phyloP scores from a whole-genome alignment of 23 tunicate genomes.

The Ascidia mentula region DNA sequence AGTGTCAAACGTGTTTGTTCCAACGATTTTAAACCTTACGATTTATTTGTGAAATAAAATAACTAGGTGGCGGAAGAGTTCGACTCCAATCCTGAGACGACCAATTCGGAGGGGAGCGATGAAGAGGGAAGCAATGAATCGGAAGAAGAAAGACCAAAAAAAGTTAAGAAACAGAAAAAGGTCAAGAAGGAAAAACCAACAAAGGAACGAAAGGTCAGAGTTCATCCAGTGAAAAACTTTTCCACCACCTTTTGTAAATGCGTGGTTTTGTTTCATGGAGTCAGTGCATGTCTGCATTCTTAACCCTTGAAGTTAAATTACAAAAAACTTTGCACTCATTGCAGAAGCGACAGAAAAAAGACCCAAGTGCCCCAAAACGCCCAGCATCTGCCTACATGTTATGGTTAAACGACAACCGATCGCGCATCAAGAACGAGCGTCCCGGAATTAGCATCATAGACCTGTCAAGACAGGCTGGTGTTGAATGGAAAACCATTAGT shows the following conservation, averaged over 20 bases:
- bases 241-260: not conserved
- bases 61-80: conserved; percentile 81
- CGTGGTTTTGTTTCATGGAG: not conserved
- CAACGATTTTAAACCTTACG: too few relatives aligned
- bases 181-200: conserved; percentile 25
- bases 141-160: conserved; percentile 16
- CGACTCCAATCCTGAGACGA: conserved; percentile 67
- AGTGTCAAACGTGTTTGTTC: too few relatives aligned
- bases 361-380: conserved; percentile 86
- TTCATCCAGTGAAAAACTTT: not conserved
- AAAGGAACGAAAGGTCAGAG: conserved; percentile 19
- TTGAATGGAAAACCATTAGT: conserved; percentile 63
- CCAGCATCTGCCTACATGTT: conserved; percentile 73
- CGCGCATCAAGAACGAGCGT: conserved; percentile 52
- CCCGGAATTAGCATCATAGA: conserved; percentile 76
- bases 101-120: conserved; percentile 36
- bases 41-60: too few relatives aligned
- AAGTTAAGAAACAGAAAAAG: conserved; percentile 28
- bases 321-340: not conserved
- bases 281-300: not conserved
- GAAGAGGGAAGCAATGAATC: conserved; percentile 15
- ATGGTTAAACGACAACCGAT: conserved; percentile 68
- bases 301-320: too few relatives aligned
- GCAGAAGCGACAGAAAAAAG: conserved; percentile 41
- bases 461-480: conserved; percentile 60